phyloP scores from a whole-genome alignment of 2,113 vertebrate species.

The Fregata magnificens region DNA sequence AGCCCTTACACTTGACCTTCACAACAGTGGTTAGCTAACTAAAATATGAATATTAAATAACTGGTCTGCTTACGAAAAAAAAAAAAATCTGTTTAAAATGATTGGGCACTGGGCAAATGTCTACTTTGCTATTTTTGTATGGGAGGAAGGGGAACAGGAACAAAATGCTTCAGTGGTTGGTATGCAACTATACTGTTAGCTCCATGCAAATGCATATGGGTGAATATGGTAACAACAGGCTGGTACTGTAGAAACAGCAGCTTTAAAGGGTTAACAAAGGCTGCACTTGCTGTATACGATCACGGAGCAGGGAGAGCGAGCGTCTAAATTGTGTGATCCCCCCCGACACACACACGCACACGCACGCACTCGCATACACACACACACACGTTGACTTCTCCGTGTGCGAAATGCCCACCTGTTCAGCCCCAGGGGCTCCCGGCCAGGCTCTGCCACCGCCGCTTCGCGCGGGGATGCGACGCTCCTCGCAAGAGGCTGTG shows the following conservation, averaged over 20 bases:
- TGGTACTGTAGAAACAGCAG: neutral
- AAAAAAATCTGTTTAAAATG: fast-evolving
- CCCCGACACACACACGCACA: too few relatives aligned
- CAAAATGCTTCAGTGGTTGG: neutral
- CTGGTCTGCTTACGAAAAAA: neutral
- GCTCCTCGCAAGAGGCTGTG: constrained; percentile 34
- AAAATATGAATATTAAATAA: neutral
- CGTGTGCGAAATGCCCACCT: neutral
- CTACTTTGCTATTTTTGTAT: neutral
- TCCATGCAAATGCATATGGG: neutral
- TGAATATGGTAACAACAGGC: neutral
- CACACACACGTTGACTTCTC: neutral
- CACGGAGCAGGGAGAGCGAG: neutral
- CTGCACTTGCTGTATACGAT: neutral
- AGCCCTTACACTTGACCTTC: neutral
- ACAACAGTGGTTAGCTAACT: neutral
- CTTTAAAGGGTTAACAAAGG: neutral
- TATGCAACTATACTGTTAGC: neutral
- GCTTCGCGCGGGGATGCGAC: constrained; percentile 33
- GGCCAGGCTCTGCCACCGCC: neutral
- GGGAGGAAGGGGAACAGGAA: neutral
- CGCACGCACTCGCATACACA: too few relatives aligned
- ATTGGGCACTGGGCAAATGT: neutral
- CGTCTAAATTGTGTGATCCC: neutral
- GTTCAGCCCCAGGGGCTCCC: neutral